These are phyloP conservation scores for Bambusicola thoracicus DNA, from an alignment of 2,113 vertebrate genomes.

Conservation along the genomic window DNA sequence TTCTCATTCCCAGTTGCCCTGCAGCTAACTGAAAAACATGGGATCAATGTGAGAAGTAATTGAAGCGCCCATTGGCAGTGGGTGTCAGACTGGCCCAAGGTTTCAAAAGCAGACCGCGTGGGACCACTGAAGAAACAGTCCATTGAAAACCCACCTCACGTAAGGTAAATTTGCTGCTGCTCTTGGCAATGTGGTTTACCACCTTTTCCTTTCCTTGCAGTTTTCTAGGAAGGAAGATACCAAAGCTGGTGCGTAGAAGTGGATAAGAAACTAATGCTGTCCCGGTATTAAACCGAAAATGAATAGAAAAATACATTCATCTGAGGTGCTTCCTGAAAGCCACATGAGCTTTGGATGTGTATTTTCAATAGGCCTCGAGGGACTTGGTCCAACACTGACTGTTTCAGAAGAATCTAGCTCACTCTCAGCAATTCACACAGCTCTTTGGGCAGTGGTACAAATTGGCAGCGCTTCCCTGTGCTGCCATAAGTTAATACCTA, in stretches of 20 bases:
- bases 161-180: slow-evolving; percentile 44
- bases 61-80: neutral
- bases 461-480: neutral
- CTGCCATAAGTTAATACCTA: slow-evolving; percentile 15
- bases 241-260: neutral
- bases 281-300: neutral
- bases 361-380: neutral
- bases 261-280: neutral
- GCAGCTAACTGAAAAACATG: slow-evolving; percentile 37
- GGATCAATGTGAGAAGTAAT: neutral
- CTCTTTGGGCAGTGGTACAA: neutral
- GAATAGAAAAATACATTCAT: neutral
- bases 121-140: neutral
- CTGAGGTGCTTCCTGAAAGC: neutral
- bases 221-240: slow-evolving; percentile 37
- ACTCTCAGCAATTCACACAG: neutral
- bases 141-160: neutral
- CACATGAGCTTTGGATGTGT: neutral
- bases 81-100: neutral
- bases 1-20: slow-evolving; percentile 78
- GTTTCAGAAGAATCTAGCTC: neutral
- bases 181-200: slow-evolving; percentile 49
- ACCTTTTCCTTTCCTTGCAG: slow-evolving; percentile 53
- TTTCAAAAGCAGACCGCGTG: neutral
- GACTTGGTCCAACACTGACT: neutral